These are phyloP conservation scores for Xenotilapia leptura DNA, from an alignment of 2,113 vertebrate genomes.

Conservation along the genomic window DNA sequence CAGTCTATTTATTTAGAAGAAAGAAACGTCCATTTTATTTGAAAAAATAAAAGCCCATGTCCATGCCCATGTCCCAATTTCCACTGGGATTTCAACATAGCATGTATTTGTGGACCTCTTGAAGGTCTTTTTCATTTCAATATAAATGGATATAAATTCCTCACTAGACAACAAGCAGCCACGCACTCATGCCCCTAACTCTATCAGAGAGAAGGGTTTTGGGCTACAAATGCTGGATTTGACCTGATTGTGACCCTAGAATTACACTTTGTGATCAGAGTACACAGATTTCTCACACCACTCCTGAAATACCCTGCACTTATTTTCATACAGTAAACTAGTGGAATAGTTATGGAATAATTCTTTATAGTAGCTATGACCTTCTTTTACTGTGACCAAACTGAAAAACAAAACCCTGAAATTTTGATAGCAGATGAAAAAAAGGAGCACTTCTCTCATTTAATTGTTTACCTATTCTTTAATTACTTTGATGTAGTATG, in stretches of 20 bases:
- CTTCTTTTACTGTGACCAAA: background rate
- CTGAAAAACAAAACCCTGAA: background rate
- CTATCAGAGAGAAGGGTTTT: background rate
- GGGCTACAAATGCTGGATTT: background rate
- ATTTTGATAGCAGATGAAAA: background rate
- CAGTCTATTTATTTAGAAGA: background rate
- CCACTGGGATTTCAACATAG: background rate
- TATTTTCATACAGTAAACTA: background rate
- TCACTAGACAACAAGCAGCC: fast-evolving
- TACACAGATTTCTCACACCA: background rate
- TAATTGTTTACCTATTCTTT: background rate
- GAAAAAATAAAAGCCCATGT: too few relatives aligned
- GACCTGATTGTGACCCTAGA: background rate
- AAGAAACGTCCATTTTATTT: background rate
- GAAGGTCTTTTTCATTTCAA: background rate
- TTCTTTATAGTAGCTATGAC: background rate
- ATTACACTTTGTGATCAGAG: background rate
- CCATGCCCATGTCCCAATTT: background rate
- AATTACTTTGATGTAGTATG: background rate
- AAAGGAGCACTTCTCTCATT: background rate
- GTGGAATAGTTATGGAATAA: background rate
- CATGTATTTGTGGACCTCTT: background rate
- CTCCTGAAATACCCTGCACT: background rate
- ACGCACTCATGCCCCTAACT: background rate
- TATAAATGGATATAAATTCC: background rate